Percentiles rank a stretch among this genome's conserved stretches.
phyloP scores from a whole-genome alignment of 1,140 invertebrate species.

The Drosophila mauritiana region DNA sequence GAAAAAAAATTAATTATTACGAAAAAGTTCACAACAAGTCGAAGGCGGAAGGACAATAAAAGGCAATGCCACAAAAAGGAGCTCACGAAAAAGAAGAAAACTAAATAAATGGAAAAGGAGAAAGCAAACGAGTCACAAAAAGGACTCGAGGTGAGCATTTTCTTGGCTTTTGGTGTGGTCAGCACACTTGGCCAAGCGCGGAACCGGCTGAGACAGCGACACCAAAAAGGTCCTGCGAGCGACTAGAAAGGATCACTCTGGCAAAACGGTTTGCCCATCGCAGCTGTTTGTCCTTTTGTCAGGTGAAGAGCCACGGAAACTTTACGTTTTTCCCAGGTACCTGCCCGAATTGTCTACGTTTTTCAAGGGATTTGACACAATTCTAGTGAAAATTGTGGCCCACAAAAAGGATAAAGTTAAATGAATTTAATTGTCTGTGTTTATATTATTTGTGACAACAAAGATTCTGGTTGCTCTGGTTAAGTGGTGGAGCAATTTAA shows the following conservation, averaged over 20 bases:
- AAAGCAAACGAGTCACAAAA: conserved; percentile 58
- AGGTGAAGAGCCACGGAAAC: conserved; percentile 48
- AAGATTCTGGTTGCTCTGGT: not conserved
- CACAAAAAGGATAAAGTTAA: conserved; percentile 6
- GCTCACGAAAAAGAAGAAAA: conserved; percentile 8
- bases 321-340: conserved; percentile 27
- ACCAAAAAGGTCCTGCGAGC: conserved; percentile 31
- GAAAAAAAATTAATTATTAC: conserved; percentile 81
- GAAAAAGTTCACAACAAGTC: conserved; percentile 78
- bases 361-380: not conserved
- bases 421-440: conserved; percentile 23
- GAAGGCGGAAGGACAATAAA: conserved; percentile 77
- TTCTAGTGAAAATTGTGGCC: conserved; percentile 1
- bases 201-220: conserved; percentile 7
- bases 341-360: conserved; percentile 17
- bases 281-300: conserved; percentile 69
- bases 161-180: conserved; percentile 74
- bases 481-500: conserved; percentile 10
- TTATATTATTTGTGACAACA: conserved; percentile 11
- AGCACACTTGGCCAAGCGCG: conserved; percentile 38
- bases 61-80: conserved; percentile 54
- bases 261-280: conserved; percentile 49
- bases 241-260: conserved; percentile 40
- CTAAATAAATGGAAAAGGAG: conserved; percentile 33
- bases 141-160: conserved; percentile 52